Evolutionary conservation across 2,113 vertebrate genomes (phyloP), one percentile per base, ranked within the genome.

Genomic region (Silurus glanis): DNA sequence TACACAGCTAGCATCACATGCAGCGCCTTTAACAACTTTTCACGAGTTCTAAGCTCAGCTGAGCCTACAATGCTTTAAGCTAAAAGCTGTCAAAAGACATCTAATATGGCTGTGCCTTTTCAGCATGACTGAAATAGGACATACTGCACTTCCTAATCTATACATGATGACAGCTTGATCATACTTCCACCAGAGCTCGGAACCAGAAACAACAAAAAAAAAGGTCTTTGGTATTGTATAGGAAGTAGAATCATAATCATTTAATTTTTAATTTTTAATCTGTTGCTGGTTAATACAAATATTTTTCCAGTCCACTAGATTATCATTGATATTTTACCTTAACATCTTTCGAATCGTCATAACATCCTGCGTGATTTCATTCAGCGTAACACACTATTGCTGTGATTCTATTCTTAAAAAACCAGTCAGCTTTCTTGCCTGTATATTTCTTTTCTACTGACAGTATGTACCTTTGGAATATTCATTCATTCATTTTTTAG

Each of bases 21-120:
- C 45, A 45, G n/a, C 13, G 45, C 45, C 45, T 51, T 71, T 45
- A 71, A 72, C 49, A 28, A 45, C 66, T 71, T 69, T 74, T 59
- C 82, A 72, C 12, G 72, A 47, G 45, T 5, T 61, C 47, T 76
- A 53, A 62, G 51, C 45, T 51, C 56, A 13, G 8, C 69, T 13
- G 45, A 28, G n/a, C n/a, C 37, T 61, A 55, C 53, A 76, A 76
- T 13, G 69, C 58, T 76, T 76, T 64, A 84, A 84, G 45, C 14
- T 49, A 53, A 19, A 49, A 62, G 49, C 23, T 61, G 71, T 76
- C 58, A 49, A 21, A 71, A 72, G 16, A 19, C 28, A 74, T 84
- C 56, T 19, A 19, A 51, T 37, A 25, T 76, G 56, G 71, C 76
- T 37, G 17, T 74, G 64, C 82, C 53, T n/a, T 84, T 74, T 84